phyloP scores from a whole-genome alignment of 1,140 invertebrate species.

The Drusus annulatus region DNA sequence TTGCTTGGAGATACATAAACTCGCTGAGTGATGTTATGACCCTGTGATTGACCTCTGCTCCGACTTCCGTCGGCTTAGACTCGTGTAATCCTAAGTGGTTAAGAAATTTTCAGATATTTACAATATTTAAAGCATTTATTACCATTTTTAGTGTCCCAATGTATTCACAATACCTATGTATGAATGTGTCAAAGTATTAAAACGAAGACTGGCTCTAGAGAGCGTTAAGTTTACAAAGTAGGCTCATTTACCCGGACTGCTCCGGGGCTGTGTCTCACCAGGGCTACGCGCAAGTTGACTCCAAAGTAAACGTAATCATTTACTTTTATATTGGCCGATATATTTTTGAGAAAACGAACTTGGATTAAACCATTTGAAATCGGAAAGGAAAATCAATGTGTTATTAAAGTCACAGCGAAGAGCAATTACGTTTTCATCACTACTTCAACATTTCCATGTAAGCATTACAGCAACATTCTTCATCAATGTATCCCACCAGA shows the following conservation, averaged over 20 bases:
- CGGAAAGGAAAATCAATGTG: slow-evolving; percentile 14
- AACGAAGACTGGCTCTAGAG: slow-evolving; percentile 52
- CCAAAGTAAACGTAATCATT: slow-evolving; percentile 43
- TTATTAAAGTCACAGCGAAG: not conserved
- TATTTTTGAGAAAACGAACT: slow-evolving; percentile 55
- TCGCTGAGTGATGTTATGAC: slow-evolving; percentile 52
- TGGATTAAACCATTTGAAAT: slow-evolving; percentile 49
- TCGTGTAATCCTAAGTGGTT: slow-evolving; percentile 43
- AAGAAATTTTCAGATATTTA: slow-evolving; percentile 48
- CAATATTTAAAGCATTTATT: slow-evolving; percentile 50
- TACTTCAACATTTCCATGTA: no score
- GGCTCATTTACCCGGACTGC: slow-evolving; percentile 5
- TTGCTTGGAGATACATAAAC: slow-evolving; percentile 33
- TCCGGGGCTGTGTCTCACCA: not conserved
- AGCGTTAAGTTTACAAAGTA: slow-evolving; percentile 33
- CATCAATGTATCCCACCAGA: no score
- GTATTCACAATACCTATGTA: slow-evolving; percentile 44
- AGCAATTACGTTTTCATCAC: not conserved
- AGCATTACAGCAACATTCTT: no score
- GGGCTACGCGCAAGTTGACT: not conserved
- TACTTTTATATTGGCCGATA: slow-evolving; percentile 37
- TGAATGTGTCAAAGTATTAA: slow-evolving; percentile 55
- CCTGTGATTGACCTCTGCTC: slow-evolving; percentile 51
- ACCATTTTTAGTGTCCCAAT: slow-evolving; percentile 48
- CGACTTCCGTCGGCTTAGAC: not conserved